Conservation (phyloP, 2,113 vertebrate species). For the Osmerus mordax region DNA sequence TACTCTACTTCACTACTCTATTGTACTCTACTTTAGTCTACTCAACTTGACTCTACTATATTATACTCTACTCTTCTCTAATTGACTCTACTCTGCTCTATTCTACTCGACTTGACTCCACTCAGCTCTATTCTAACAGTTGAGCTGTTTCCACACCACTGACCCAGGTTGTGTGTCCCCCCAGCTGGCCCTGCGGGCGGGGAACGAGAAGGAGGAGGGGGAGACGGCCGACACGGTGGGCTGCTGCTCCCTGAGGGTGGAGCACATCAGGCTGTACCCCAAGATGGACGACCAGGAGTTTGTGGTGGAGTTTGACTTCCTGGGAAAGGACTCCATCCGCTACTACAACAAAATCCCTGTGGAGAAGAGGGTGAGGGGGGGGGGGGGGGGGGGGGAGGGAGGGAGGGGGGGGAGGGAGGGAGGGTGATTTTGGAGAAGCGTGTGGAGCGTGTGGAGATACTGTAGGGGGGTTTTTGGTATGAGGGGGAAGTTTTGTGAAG, state of each 20-base stretch:
- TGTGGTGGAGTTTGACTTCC: constrained; percentile 95
- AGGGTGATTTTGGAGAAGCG: background rate
- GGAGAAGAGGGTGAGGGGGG: constrained; percentile 90
- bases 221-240: constrained; percentile 95
- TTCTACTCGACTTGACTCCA: too few relatives aligned
- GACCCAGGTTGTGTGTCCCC: background rate
- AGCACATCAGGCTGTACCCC: constrained; percentile 89
- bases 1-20: too few relatives aligned
- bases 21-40: too few relatives aligned
- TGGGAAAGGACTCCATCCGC: constrained; percentile 95
- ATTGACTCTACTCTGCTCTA: too few relatives aligned
- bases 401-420: background rate
- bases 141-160: too few relatives aligned
- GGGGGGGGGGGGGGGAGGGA: too few relatives aligned
- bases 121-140: too few relatives aligned
- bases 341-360: constrained; percentile 98
- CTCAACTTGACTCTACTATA: too few relatives aligned
- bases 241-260: constrained; percentile 93
- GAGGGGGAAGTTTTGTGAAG: background rate
- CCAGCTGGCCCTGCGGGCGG: constrained; percentile 92
- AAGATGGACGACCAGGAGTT: constrained; percentile 92
- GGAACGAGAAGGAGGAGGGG: constrained; percentile 96
- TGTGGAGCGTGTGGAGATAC: background rate
- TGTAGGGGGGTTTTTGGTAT: background rate
- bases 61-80: too few relatives aligned